Conservation (phyloP, 2,888 invertebrate species). For the Pelosia muscerda region DNA sequence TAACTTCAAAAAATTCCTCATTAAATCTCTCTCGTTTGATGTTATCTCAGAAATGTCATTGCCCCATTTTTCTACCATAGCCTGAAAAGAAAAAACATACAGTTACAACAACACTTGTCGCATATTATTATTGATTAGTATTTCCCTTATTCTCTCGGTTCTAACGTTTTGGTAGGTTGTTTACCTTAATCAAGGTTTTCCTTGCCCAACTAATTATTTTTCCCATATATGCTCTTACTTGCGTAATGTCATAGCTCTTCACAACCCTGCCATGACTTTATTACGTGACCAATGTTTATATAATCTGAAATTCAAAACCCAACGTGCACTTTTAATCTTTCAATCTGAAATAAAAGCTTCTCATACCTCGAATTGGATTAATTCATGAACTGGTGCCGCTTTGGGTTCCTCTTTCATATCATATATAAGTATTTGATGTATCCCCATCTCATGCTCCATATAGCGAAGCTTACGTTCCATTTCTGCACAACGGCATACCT, state of each 20-base stretch:
- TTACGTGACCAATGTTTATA: too few species aligned
- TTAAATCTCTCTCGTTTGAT: slow-evolving; percentile 59
- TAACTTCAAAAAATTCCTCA: slow-evolving; percentile 66
- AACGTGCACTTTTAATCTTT: too few species aligned
- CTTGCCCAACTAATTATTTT: too few species aligned
- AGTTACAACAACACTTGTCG: background rate
- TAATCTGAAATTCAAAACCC: too few species aligned
- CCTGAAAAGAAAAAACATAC: slow-evolving; percentile 54
- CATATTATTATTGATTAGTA: background rate
- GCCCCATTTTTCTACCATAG: slow-evolving; percentile 71
- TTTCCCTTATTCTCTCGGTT: too few species aligned
- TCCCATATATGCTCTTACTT: too few species aligned
- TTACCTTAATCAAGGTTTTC: too few species aligned
- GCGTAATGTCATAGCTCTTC: too few species aligned
- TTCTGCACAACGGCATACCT: slow-evolving; percentile 94
- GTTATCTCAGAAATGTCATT: slow-evolving; percentile 67
- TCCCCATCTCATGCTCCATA: slow-evolving; percentile 91
- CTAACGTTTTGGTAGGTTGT: too few species aligned
- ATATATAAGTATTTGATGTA: slow-evolving; percentile 89
- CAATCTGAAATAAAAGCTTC: background rate
- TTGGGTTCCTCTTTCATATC: slow-evolving; percentile 88
- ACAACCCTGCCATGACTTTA: too few species aligned
- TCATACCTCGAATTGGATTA: slow-evolving; percentile 91
- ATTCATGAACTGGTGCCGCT: slow-evolving; percentile 89
- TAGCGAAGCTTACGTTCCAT: slow-evolving; percentile 93